Base-by-base conservation (phyloP, 1,140 invertebrate species). In the Tetramorium simillimum region DNA sequence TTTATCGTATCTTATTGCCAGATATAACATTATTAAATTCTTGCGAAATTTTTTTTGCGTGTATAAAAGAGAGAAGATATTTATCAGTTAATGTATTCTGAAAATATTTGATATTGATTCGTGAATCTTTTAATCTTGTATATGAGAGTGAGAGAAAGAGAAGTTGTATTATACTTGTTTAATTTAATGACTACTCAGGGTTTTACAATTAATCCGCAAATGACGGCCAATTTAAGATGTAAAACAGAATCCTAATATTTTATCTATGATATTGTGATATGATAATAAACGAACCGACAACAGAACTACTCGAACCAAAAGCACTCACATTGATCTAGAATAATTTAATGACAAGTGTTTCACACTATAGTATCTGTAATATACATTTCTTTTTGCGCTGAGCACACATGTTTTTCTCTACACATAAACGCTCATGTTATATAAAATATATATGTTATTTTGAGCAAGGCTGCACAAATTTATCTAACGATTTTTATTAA, bases 201-300 rank as follows among this genome's bases (percentile, higher is more conserved):
- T 81, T 70, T 81, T 69, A 70, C n/a, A 69, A 70, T 81, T 81
- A 69, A 40, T 81, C 63, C 5, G 14, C 46, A 69, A 81, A 81
- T 40, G 33, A 81, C 21, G 77, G 63, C 77, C 46, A 69, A 70
- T 81, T 69, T 70, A 53, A 69, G 51, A 69, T n/a, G 16, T 70
- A 81, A 80, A 80, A 53, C 43, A 70, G 46, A 53, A 81, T 40
- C 14, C 14, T 81, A 69, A 69, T 81, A 81, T 81, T 81, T 81
- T 81, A 70, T 81, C 63, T 81, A 56, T 28, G 28, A 67, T 69
- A 80, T 80, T 69, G 77, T 81, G 63, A 70, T 81, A 81, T 81
- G 63, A 81, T 56, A 70, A 81, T 81, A 53, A 65, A 53, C 4
- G 9, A 67, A 18, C 69, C 5, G 21, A 80, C 28, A 24, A 24